Conservation (phyloP, 2,888 invertebrate species). For the Oscheius onirici region DNA sequence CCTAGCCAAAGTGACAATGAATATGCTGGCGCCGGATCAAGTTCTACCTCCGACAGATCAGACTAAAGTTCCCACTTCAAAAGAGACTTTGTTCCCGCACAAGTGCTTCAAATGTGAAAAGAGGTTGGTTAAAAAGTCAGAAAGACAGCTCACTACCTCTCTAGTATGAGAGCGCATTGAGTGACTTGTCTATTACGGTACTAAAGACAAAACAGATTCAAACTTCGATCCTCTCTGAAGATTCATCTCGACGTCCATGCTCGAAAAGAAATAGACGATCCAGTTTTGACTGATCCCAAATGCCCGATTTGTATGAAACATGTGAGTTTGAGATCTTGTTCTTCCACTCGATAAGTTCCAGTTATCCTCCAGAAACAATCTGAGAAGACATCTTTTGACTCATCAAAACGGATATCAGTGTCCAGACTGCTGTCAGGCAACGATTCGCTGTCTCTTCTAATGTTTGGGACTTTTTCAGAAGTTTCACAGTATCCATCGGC, state of each 20-base stretch:
- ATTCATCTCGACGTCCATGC: constrained; percentile 34
- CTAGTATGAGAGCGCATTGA: no score
- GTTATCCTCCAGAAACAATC: constrained; percentile 28
- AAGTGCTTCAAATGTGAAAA: constrained; percentile 24
- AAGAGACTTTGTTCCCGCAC: constrained; percentile 12
- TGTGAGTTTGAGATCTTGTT: background rate
- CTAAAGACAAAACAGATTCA: constrained; percentile 14
- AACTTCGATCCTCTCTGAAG: constrained; percentile 31
- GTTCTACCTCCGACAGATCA: background rate
- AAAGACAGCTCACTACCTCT: no score
- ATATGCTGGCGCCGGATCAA: background rate
- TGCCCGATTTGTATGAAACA: constrained; percentile 36
- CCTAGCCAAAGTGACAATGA: background rate
- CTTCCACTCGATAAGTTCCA: background rate
- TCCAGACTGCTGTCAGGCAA: constrained; percentile 39
- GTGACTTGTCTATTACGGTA: no score
- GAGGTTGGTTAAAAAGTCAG: background rate
- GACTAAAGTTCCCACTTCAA: background rate
- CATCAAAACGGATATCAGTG: constrained; percentile 40
- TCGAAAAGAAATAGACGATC: constrained; percentile 35
- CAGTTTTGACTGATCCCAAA: constrained; percentile 32
- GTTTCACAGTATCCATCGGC: constrained; percentile 36
- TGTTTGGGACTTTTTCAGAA: constrained; percentile 30
- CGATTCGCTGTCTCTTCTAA: constrained; percentile 23
- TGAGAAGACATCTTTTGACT: constrained; percentile 27